A percentile compares a stretch with the other conserved stretches of the same genome.
Conservation (phyloP, 2,888 invertebrate species). For the Coenonympha glycerion region DNA sequence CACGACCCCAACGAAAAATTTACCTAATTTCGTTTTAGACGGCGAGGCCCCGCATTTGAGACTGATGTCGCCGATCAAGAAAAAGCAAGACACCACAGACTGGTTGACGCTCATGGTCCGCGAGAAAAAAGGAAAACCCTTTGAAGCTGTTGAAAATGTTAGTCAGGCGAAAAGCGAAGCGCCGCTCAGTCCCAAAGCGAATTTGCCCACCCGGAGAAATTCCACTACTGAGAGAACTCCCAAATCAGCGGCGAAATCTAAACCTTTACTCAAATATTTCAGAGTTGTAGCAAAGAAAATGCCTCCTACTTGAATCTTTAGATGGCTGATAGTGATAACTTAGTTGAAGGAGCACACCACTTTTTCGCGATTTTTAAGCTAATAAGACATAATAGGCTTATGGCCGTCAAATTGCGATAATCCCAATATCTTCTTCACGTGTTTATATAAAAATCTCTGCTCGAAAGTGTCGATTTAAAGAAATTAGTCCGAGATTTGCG, state of each 20-base stretch:
- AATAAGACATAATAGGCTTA: too few relatives aligned
- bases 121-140: conserved; percentile 32
- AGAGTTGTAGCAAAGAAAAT: conserved; percentile 43
- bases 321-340: too few relatives aligned
- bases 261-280: conserved; percentile 59
- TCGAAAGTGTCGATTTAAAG: too few relatives aligned
- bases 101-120: conserved; percentile 77
- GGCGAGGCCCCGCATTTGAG: conserved; percentile 86
- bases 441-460: too few relatives aligned
- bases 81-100: conserved; percentile 78
- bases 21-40: conserved; percentile 85
- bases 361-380: too few relatives aligned
- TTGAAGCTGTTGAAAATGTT: conserved; percentile 20
- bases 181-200: conserved; percentile 50
- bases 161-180: neutral
- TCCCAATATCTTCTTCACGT: too few relatives aligned
- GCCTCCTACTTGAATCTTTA: too few relatives aligned
- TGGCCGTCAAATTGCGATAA: too few relatives aligned
- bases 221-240: conserved; percentile 48
- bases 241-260: conserved; percentile 38
- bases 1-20: conserved; percentile 79
- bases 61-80: conserved; percentile 81
- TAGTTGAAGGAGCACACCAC: too few relatives aligned
- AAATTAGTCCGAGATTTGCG: too few relatives aligned
- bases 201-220: conserved; percentile 39